phyloP scores from a whole-genome alignment of 1,140 invertebrate species.

The Luehdorfia chinensis region DNA sequence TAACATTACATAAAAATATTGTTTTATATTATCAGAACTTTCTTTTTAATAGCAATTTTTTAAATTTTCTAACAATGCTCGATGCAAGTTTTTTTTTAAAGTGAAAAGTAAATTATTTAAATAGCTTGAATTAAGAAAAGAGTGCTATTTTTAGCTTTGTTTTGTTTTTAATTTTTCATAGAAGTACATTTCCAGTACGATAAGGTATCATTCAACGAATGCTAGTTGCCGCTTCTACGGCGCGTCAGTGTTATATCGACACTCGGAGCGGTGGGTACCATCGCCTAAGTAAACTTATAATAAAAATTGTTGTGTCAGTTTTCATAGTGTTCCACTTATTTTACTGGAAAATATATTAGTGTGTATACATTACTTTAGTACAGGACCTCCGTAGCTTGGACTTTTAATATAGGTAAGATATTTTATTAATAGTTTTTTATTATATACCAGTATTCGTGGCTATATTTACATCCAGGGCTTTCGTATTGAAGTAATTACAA shows the following conservation, averaged over 20 bases:
- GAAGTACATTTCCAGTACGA: background rate
- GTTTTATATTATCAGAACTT: background rate
- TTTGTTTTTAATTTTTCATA: slow-evolving; percentile 12
- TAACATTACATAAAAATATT: background rate
- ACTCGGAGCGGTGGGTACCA: slow-evolving; percentile 55
- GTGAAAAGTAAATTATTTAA: background rate
- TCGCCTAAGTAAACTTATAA: slow-evolving; percentile 18
- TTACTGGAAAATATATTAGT: background rate
- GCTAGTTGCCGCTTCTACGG: slow-evolving; percentile 10
- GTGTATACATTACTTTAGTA: background rate
- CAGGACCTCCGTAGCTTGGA: background rate
- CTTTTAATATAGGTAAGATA: background rate
- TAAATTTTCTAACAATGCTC: slow-evolving; percentile 15
- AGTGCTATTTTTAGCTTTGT: too few relatives aligned
- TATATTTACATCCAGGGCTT: too few relatives aligned
- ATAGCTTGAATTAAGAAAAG: too few relatives aligned
- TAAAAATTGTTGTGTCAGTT: background rate
- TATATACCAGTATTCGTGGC: too few relatives aligned
- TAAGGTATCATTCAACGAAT: slow-evolving; percentile 3
- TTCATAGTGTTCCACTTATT: slow-evolving; percentile 5
- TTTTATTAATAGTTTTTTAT: too few relatives aligned
- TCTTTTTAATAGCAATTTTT: too few relatives aligned
- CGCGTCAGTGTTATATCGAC: slow-evolving; percentile 47
- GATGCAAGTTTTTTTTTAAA: background rate
- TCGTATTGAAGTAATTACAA: too few relatives aligned